Base-by-base conservation (phyloP, 2,888 invertebrate genomes). In the Phaedon cochleariae region DNA sequence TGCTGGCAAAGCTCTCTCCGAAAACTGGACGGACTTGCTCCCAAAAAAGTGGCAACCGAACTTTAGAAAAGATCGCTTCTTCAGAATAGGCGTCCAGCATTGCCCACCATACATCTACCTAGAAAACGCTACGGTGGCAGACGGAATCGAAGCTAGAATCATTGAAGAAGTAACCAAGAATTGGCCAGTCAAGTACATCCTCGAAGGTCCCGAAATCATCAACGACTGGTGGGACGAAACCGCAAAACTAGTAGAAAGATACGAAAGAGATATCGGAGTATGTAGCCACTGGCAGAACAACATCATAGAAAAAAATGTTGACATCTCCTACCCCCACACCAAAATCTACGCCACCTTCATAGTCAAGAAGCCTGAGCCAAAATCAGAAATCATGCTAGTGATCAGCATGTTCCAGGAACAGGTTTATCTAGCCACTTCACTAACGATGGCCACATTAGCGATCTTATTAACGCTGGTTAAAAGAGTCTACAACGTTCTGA, bases 301-400 rank as follows among this genome's bases (percentile, higher is more conserved):
- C 37, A 9, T 55, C 6, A 21, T 48, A 4, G 10, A 53, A 5
- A 63, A 51, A n/a, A 52, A 59, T 7, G 10, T 67, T 0, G 77
- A 76, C 61, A 62, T 68, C 20, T 72, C 73, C 1, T 69, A 73
- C 31, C 72, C 76, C 2, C 72, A 72, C 26, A 59, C 67, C 0
- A 75, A 74, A 67, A 59, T 65, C 15, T 78, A 77, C 64, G 58
- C 70, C 5, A 77, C 77, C 0, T 79, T 78, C 68, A 65, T 78
- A 21, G 77, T 76, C 2, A 79, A 75, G 12, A 79, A 77, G 69
- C 77, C 80, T 2, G 59, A 59, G 21, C 62, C 73, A n/a, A 53
- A 77, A n/a, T 76, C 77, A 4, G 60, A 70, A 15, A 52, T 52
- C 18, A 72, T 74, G 3, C 75, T 77, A 51, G 63, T 79, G 0